A percentile compares a stretch with the other conserved stretches of the same genome.
Conservation (phyloP, 2,113 vertebrate genomes). For the Pelobates fuscus region DNA sequence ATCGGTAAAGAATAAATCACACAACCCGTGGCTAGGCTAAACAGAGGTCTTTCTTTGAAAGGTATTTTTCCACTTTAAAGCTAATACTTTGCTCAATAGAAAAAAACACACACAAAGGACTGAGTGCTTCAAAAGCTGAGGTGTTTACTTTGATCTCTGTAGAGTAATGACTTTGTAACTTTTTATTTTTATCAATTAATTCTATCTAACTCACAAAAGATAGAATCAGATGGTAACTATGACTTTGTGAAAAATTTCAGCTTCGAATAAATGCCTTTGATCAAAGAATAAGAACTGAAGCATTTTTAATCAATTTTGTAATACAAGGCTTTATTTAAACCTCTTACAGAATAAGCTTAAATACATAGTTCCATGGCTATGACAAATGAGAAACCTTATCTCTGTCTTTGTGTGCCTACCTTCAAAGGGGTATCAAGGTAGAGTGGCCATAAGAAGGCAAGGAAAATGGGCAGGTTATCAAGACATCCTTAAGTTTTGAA, state of each 20-base stretch:
- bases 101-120: neutral
- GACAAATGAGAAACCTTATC: constrained; percentile 47
- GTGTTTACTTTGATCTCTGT: constrained; percentile 4
- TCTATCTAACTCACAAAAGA: constrained; percentile 9
- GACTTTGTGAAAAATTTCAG: constrained; percentile 5
- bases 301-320: constrained; percentile 20
- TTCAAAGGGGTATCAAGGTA: constrained; percentile 42
- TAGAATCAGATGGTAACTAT: neutral
- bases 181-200: constrained; percentile 27
- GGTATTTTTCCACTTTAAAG: neutral
- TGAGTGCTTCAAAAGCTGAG: constrained; percentile 4
- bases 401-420: constrained; percentile 21
- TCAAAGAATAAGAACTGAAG: constrained; percentile 11
- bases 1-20: too few species aligned
- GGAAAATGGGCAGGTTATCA: constrained; percentile 39
- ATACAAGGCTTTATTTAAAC: constrained; percentile 41
- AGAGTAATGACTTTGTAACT: neutral
- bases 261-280: constrained; percentile 19
- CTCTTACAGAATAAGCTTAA: constrained; percentile 27
- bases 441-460: constrained; percentile 11
- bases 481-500: constrained; percentile 35
- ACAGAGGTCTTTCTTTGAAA: neutral
- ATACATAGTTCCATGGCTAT: constrained; percentile 31
- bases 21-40: too few species aligned
- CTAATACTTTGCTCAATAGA: neutral